phyloP scores from a whole-genome alignment of 2,797 vertebrate species.

The Enteromius fasciolatus region DNA sequence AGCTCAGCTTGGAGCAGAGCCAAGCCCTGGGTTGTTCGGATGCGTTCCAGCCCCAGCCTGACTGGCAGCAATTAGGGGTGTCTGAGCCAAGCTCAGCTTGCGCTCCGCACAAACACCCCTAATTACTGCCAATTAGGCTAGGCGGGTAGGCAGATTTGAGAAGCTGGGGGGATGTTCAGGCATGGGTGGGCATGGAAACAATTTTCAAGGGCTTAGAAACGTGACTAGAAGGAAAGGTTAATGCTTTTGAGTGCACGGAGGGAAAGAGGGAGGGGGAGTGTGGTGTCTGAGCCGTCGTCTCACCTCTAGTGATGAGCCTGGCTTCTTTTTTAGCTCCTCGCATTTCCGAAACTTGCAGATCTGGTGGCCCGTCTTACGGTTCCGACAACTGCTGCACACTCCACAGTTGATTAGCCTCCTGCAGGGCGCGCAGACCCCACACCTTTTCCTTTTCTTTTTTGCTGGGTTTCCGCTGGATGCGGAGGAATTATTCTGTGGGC shows the following conservation, averaged over 20 bases:
- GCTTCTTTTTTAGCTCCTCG: constrained; percentile 99
- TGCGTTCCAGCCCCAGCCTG: constrained; percentile 86
- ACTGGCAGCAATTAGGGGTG: constrained; percentile 88
- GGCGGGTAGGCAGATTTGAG: constrained; percentile 86
- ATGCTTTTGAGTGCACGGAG: constrained; percentile 80
- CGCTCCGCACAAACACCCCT: constrained; percentile 84
- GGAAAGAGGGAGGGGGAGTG: constrained; percentile 31
- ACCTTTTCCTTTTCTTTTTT: constrained; percentile 99
- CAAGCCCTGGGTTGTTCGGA: constrained; percentile 83
- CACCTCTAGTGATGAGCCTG: constrained; percentile 96
- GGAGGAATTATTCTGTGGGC: constrained; percentile 95
- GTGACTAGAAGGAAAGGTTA: constrained; percentile 87
- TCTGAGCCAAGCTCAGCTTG: constrained; percentile 86
- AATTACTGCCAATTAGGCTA: constrained; percentile 88
- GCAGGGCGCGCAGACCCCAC: constrained; percentile 97
- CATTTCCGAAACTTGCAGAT: constrained; percentile 99
- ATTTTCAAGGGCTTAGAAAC: constrained; percentile 85
- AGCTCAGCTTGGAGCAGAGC: constrained; percentile 83
- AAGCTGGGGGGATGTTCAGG: constrained; percentile 82
- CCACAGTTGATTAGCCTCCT: constrained; percentile 99
- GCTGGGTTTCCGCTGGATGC: constrained; percentile 90
- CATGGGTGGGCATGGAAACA: constrained; percentile 85
- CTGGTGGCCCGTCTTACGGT: constrained; percentile 99
- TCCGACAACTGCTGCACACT: constrained; percentile 99
- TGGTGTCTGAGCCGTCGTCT: constrained; percentile 71